phyloP scores from a whole-genome alignment of 2,888 invertebrate genomes.

The Polia nebulosa region DNA sequence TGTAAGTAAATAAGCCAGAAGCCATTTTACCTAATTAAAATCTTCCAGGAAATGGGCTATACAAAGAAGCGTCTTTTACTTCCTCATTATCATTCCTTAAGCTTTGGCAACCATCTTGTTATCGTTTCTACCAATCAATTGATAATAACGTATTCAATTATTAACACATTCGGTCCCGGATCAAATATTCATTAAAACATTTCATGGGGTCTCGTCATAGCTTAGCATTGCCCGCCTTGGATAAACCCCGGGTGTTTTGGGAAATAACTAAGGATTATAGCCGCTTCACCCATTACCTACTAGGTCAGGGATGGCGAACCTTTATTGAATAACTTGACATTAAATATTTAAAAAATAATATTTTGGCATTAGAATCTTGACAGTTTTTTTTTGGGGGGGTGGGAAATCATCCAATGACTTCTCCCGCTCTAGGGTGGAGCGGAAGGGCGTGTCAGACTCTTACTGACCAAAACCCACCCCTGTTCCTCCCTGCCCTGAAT shows the following conservation, averaged over 20 bases:
- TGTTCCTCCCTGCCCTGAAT: too few species aligned
- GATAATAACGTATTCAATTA: conserved; percentile 56
- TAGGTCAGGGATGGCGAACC: too few species aligned
- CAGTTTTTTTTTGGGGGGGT: too few species aligned
- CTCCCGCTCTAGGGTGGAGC: too few species aligned
- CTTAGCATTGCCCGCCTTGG: conserved; percentile 33
- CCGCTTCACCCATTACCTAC: conserved; percentile 62
- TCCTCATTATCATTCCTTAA: conserved; percentile 6
- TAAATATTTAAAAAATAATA: too few species aligned
- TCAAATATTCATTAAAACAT: conserved; percentile 66
- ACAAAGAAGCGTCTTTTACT: conserved; percentile 6
- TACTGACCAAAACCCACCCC: too few species aligned
- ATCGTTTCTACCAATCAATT: conserved; percentile 25
- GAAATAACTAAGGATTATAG: conserved; percentile 70
- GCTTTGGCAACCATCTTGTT: conserved; percentile 15
- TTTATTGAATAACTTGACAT: too few species aligned
- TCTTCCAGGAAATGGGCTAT: conserved; percentile 1
- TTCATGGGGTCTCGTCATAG: conserved; percentile 47
- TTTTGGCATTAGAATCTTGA: too few species aligned
- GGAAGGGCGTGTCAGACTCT: too few species aligned
- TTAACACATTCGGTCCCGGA: conserved; percentile 49
- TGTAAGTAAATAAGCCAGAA: conserved; percentile 1
- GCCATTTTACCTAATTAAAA: conserved; percentile 20
- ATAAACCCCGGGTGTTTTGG: conserved; percentile 59
- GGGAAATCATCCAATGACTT: too few species aligned